A percentile compares a stretch with the other conserved stretches of the same genome.
Conservation (phyloP, 2,113 vertebrate species). For the Pionites leucogaster region DNA sequence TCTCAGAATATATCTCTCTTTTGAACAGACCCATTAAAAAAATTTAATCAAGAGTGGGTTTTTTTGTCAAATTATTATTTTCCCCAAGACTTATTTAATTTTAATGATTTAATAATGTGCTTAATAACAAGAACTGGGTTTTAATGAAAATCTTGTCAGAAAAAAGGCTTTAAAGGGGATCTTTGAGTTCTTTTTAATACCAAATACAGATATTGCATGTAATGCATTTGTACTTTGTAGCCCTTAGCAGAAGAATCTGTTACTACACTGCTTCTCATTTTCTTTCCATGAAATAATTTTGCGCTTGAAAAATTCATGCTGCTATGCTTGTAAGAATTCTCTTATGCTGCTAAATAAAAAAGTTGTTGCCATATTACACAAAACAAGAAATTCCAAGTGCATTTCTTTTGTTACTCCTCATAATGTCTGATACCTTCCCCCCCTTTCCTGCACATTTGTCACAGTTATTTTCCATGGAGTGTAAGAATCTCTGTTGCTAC, state of each 20-base stretch:
- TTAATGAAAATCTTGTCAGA: constrained; percentile 50
- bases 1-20: neutral
- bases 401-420: neutral
- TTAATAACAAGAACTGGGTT: constrained; percentile 37
- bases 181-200: constrained; percentile 39
- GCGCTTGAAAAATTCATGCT: neutral
- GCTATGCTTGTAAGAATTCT: neutral
- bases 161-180: constrained; percentile 15
- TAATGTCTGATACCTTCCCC: rapidly evolving
- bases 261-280: constrained; percentile 2
- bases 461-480: neutral
- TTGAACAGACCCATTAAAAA: neutral
- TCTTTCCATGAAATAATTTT: neutral
- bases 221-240: neutral
- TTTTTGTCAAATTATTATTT: constrained; percentile 26
- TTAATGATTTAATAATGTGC: constrained; percentile 53
- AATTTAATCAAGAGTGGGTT: neutral
- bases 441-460: rapidly evolving
- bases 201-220: constrained; percentile 49
- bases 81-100: constrained; percentile 50
- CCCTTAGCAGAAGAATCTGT: constrained; percentile 7
- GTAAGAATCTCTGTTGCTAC: neutral
- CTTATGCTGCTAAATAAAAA: neutral
- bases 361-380: neutral
- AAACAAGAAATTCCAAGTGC: neutral